Evolutionary conservation across 2,797 vertebrate species (phyloP), one percentile per base, ranked within the genome.

Genomic region (Telmatherina bonti): DNA sequence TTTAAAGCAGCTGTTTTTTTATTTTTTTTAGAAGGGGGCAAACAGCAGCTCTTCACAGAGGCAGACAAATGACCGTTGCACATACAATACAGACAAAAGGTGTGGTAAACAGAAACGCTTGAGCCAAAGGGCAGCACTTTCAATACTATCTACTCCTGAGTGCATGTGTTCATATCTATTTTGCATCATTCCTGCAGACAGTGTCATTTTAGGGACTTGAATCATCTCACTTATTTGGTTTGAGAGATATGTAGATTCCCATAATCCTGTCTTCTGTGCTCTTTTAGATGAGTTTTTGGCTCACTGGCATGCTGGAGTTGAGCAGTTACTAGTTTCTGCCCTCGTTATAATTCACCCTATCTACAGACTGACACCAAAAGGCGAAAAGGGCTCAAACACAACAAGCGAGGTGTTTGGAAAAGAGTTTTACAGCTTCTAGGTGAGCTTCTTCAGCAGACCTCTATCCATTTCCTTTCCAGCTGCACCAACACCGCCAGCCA

Each of bases 31-130:
- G 67, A 75, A 56, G 35, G 52, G 27, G 53, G 66, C 78, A 83
- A 90, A 91, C 79, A 82, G 81, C 31, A 55, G 76, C 62, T 54
- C 73, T 86, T 85, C 79, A 74, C 69, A 84, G 53, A 45, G 47
- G 49, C 68, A 70, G 78, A 91, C 82, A 88, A 90, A 84, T 7
- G 63, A 67, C 63, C 7, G 13, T 35, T 67, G 52, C 77, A 52
- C 73, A 56, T 59, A 86, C 85, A 89, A 89, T 82, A 45, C 78
- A 77, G 55, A 91, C 86, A 90, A 89, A 86, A n/a, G 67, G 72
- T 83, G 64, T 30, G 10, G 72, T 78, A 82, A 88, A 88, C 66
- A 84, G 74, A 41, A 62, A 38, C 68, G 55, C 80, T 85, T 52
- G 1, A 83, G 64, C 51, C 20, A 35, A 73, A 26, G 51, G 41